phyloP scores from a whole-genome alignment of 1,140 invertebrate genomes.

The Aphelinus certus region DNA sequence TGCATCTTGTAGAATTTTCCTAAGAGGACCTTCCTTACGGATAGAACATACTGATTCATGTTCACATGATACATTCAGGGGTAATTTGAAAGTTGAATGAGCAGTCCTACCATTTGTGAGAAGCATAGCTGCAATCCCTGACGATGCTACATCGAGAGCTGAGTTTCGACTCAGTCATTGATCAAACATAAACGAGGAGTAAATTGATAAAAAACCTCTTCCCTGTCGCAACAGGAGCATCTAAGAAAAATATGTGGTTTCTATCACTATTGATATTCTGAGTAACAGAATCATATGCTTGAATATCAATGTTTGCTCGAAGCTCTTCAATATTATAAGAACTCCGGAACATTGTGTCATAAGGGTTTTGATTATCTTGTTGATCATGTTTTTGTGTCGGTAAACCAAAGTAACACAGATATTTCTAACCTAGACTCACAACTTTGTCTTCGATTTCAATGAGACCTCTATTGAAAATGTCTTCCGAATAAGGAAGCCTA shows the following conservation, averaged over 20 bases:
- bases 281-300: neutral
- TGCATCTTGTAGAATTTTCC: neutral
- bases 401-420: no score
- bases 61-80: neutral
- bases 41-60: constrained; percentile 1
- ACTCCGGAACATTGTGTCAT: no score
- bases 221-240: neutral
- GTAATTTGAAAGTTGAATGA: constrained; percentile 2
- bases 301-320: neutral
- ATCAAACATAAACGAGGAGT: neutral
- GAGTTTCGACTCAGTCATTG: no score
- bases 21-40: neutral
- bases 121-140: neutral
- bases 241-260: constrained; percentile 2
- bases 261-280: neutral
- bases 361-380: no score
- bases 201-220: neutral
- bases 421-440: no score
- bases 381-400: no score
- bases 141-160: neutral
- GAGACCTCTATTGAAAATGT: no score
- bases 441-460: no score
- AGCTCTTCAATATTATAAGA: neutral
- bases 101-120: neutral
- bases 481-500: no score